phyloP scores from a whole-genome alignment of 2,888 invertebrate species.

The Caenorhabditis parvicauda region DNA sequence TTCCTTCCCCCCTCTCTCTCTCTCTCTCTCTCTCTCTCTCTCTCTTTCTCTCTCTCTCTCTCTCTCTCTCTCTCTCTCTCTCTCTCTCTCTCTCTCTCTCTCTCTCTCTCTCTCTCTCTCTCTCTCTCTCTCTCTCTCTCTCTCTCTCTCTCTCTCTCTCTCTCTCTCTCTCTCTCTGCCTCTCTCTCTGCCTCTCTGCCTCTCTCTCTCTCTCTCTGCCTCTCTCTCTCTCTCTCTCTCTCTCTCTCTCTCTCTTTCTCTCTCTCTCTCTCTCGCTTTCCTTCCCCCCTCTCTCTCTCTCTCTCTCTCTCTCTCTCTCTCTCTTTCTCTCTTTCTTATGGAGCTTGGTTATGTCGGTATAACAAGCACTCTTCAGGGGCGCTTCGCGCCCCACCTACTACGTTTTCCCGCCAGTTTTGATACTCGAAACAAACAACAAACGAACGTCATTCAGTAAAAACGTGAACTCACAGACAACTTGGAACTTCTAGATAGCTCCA shows the following conservation, averaged over 20 bases:
- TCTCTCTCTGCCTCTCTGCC: slow-evolving; percentile 6
- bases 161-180: background rate
- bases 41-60: slow-evolving; percentile 2
- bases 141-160: slow-evolving; percentile 7
- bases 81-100: slow-evolving; percentile 2
- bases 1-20: slow-evolving; percentile 7
- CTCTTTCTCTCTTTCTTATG: too few species aligned
- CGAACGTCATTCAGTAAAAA: too few species aligned
- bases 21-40: slow-evolving; percentile 7
- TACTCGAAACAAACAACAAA: background rate
- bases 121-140: slow-evolving; percentile 1
- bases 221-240: slow-evolving; percentile 7
- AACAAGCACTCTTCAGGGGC: background rate
- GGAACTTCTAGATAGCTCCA: too few species aligned
- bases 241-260: slow-evolving; percentile 4
- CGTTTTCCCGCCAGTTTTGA: background rate
- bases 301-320: slow-evolving; percentile 3
- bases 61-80: slow-evolving; percentile 4
- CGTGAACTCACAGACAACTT: too few species aligned
- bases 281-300: background rate
- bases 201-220: slow-evolving; percentile 7
- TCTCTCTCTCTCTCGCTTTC: slow-evolving; percentile 21
- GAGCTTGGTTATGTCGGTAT: too few species aligned
- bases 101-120: slow-evolving; percentile 5
- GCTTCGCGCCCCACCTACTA: background rate